Evolutionary conservation across 2,113 vertebrate species (phyloP).

Genomic region (Cygnus buccinator): DNA sequence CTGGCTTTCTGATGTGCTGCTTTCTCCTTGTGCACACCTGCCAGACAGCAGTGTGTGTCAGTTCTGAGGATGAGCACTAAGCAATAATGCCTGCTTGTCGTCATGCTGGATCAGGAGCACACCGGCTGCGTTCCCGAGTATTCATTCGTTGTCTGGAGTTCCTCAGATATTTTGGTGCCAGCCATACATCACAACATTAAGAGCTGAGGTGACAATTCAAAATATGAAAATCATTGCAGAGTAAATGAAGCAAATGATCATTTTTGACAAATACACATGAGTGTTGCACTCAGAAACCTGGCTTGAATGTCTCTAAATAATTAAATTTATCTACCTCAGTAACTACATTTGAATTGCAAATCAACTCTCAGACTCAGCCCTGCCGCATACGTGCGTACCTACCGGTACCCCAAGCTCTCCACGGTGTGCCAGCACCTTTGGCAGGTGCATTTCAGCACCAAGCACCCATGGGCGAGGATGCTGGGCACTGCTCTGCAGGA

Average conservation of each 20-base stretch:
- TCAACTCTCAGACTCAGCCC: conserved; percentile 24
- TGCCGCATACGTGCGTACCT: fast-evolving
- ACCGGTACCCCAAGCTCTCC: not conserved
- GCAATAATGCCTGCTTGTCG: conserved; percentile 4
- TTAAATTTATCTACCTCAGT: conserved; percentile 71
- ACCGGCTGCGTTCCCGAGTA: conserved; percentile 1
- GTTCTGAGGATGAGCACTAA: not conserved
- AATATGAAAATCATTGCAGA: conserved; percentile 54
- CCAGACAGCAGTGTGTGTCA: conserved; percentile 22
- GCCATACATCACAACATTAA: conserved; percentile 63
- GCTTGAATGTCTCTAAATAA: conserved; percentile 69
- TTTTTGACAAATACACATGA: conserved; percentile 72
- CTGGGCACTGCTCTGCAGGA: not conserved
- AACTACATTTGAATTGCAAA: conserved; percentile 67
- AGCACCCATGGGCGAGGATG: not conserved
- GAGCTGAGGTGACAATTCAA: conserved; percentile 47
- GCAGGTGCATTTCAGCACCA: not conserved
- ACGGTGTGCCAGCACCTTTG: not conserved
- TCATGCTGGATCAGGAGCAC: conserved; percentile 14
- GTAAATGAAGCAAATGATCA: conserved; percentile 69
- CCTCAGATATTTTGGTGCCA: conserved; percentile 48
- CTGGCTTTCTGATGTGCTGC: not conserved
- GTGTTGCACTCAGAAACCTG: conserved; percentile 61
- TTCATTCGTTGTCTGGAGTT: conserved; percentile 51
- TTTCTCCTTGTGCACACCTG: not conserved